Conservation (phyloP, 2,888 invertebrate species). For the Cataglyphis albicans region DNA sequence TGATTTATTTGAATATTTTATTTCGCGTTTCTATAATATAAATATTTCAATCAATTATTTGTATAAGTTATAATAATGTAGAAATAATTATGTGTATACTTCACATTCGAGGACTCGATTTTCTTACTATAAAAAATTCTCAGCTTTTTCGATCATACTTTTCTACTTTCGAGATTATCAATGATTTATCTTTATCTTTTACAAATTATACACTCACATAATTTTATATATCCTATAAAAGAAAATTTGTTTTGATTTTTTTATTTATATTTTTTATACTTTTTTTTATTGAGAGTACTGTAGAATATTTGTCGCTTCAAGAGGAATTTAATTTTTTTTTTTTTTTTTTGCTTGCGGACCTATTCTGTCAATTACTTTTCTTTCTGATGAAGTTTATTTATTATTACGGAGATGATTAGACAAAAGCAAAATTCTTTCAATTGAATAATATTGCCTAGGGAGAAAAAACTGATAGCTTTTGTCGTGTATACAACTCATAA, state of each 20-base stretch:
- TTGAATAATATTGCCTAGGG: slow-evolving; percentile 20
- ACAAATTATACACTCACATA: not conserved
- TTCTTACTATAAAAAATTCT: not conserved
- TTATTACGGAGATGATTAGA: slow-evolving; percentile 50
- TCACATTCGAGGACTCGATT: not conserved
- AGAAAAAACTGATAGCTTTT: not conserved
- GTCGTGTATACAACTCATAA: not conserved
- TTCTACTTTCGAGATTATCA: not conserved
- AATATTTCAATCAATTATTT: not conserved
- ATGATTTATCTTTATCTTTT: not conserved
- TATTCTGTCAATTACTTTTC: not conserved
- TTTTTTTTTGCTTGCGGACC: too few species aligned
- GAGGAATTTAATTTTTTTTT: not conserved
- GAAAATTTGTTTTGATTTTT: not conserved
- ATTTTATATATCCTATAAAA: not conserved
- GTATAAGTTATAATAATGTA: not conserved
- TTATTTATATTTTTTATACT: not conserved
- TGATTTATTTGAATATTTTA: not conserved
- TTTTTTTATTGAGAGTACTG: not conserved
- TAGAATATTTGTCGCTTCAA: not conserved
- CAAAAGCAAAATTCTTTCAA: slow-evolving; percentile 37
- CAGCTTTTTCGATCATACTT: not conserved
- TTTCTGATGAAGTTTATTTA: not conserved
- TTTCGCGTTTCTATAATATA: not conserved
- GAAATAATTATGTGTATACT: not conserved